phyloP scores from a whole-genome alignment of 2,888 invertebrate genomes.

The Dryomyza anilis region DNA sequence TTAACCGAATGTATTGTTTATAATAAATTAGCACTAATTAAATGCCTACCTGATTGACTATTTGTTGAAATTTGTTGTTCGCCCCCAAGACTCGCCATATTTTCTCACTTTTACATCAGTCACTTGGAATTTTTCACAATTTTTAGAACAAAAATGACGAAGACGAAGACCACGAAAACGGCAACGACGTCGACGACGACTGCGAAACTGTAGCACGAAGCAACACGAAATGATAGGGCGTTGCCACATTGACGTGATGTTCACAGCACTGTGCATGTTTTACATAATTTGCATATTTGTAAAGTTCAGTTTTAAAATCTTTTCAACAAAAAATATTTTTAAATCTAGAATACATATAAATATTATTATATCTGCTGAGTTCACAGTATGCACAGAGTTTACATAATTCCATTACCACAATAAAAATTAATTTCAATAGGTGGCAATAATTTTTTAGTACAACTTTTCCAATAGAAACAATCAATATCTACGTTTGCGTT shows the following conservation, averaged over 20 bases:
- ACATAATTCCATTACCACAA: too few species aligned
- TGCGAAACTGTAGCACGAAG: background rate
- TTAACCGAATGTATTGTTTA: slow-evolving; percentile 36
- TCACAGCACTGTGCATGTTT: background rate
- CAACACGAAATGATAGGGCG: background rate
- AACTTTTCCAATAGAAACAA: too few species aligned
- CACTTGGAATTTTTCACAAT: slow-evolving; percentile 50
- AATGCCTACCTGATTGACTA: slow-evolving; percentile 59
- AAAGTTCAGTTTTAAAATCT: too few species aligned
- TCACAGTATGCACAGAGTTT: too few species aligned
- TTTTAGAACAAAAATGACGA: slow-evolving; percentile 52
- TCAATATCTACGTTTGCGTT: too few species aligned
- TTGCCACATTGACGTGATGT: background rate
- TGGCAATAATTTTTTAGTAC: too few species aligned
- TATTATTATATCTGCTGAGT: too few species aligned
- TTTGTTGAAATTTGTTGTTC: slow-evolving; percentile 61
- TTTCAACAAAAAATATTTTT: too few species aligned
- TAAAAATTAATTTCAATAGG: too few species aligned
- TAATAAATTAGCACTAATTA: slow-evolving; percentile 34
- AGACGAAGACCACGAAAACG: slow-evolving; percentile 29
- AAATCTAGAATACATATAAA: too few species aligned
- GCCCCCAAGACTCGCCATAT: slow-evolving; percentile 63
- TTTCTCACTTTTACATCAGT: slow-evolving; percentile 56
- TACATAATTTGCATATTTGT: too few species aligned
- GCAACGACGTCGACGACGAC: background rate